Percentiles rank a stretch among this genome's conserved stretches.
Evolutionary conservation across 2,113 vertebrate species (phyloP).

Genomic region (Ariopsis seemanni): DNA sequence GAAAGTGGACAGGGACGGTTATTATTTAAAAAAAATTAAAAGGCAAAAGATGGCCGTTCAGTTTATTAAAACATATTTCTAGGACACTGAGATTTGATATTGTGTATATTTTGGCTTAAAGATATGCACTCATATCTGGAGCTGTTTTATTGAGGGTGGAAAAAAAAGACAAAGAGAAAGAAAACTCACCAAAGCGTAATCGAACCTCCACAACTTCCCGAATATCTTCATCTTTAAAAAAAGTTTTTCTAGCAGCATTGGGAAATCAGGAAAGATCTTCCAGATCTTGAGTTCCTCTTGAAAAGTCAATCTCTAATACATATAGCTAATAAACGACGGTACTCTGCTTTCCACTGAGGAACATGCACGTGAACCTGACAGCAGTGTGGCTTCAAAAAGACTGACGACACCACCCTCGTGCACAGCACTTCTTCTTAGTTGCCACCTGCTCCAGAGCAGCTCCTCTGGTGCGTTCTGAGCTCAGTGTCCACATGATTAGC

Average conservation of each 20-base stretch:
- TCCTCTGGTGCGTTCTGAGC: slow-evolving; percentile 10
- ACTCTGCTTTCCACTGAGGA: slow-evolving; percentile 3
- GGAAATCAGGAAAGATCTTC: not conserved
- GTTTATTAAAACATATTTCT: too few species aligned
- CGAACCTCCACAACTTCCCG: slow-evolving; percentile 65
- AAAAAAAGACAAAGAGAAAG: not conserved
- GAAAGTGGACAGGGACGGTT: too few species aligned
- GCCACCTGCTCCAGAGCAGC: slow-evolving; percentile 45
- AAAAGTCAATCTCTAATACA: not conserved
- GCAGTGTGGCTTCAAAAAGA: not conserved
- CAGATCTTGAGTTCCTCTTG: not conserved
- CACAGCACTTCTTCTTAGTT: slow-evolving; percentile 19
- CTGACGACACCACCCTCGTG: slow-evolving; percentile 22
- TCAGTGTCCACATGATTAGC: slow-evolving; percentile 61
- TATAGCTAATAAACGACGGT: slow-evolving; percentile 15
- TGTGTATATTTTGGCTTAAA: not conserved
- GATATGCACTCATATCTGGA: not conserved
- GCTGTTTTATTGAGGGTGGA: not conserved
- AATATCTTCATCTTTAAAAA: slow-evolving; percentile 81
- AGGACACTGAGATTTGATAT: not conserved
- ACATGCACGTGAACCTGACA: not conserved
- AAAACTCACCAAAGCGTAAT: slow-evolving; percentile 77
- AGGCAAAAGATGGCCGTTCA: not conserved
- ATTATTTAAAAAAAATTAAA: not conserved
- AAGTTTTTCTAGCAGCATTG: slow-evolving; percentile 65